Conservation (phyloP, 2,888 invertebrate genomes). For the Apodemia mormo region DNA sequence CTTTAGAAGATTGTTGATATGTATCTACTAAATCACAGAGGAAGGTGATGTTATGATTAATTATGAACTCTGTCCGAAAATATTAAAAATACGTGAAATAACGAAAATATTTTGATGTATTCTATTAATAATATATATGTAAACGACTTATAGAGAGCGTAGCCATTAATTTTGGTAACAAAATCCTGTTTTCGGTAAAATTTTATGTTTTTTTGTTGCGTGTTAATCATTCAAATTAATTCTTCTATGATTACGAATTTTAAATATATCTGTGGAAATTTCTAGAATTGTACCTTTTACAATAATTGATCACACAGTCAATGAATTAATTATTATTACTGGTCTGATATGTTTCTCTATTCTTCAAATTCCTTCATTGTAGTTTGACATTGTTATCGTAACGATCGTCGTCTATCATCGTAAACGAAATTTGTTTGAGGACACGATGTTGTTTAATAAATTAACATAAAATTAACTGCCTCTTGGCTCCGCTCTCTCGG, state of each 20-base stretch:
- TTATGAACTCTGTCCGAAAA: no score
- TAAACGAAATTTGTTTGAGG: no score
- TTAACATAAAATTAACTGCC: no score
- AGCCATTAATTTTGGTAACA: constrained; percentile 1
- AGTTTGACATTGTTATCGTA: no score
- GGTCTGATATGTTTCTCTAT: no score
- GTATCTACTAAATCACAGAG: no score
- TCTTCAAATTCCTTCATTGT: no score
- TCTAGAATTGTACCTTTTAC: background rate
- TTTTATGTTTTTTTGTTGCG: background rate
- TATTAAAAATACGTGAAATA: background rate
- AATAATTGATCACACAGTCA: background rate
- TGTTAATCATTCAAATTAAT: background rate
- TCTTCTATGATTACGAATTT: constrained; percentile 1
- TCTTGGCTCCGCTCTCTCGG: no score
- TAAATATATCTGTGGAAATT: background rate
- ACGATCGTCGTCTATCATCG: no score
- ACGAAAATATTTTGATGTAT: background rate
- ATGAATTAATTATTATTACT: background rate
- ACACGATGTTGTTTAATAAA: no score
- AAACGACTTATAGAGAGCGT: background rate
- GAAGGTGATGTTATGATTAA: no score
- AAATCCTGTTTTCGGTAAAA: background rate
- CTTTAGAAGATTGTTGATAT: no score
- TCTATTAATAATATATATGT: background rate